phyloP scores from a whole-genome alignment of 2,797 vertebrate genomes.

The Coendou prehensilis region DNA sequence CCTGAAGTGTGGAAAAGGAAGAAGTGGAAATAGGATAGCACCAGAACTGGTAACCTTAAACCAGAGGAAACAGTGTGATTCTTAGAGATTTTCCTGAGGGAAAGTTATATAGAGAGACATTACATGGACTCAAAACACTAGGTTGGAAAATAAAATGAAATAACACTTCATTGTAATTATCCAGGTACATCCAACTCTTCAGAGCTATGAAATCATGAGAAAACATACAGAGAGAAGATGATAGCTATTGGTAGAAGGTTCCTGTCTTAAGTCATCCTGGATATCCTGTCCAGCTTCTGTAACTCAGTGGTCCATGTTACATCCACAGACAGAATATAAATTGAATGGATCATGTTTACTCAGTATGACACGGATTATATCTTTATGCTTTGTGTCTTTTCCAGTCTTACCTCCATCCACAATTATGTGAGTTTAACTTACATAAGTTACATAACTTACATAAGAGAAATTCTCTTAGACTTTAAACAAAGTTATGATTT shows the following conservation, averaged over 20 bases:
- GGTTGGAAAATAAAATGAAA: background rate
- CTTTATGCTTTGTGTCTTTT: background rate
- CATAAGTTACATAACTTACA: too few species aligned
- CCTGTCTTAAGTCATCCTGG: background rate
- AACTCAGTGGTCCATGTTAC: background rate
- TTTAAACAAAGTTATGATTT: background rate
- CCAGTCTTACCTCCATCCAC: background rate
- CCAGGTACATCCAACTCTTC: background rate
- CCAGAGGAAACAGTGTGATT: background rate
- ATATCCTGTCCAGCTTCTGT: background rate
- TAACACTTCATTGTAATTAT: background rate
- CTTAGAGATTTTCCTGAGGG: background rate
- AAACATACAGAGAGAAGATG: background rate
- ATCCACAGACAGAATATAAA: background rate
- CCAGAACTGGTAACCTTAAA: background rate
- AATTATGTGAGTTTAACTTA: background rate
- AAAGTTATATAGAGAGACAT: background rate
- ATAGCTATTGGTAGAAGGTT: background rate
- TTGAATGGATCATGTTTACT: too few species aligned
- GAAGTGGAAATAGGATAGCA: background rate
- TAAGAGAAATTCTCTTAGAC: background rate
- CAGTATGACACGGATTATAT: background rate
- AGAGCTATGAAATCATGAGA: background rate
- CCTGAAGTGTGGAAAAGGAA: background rate
- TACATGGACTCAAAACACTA: background rate